phyloP scores from a whole-genome alignment of 1,140 invertebrate genomes.

The Limonius californicus region DNA sequence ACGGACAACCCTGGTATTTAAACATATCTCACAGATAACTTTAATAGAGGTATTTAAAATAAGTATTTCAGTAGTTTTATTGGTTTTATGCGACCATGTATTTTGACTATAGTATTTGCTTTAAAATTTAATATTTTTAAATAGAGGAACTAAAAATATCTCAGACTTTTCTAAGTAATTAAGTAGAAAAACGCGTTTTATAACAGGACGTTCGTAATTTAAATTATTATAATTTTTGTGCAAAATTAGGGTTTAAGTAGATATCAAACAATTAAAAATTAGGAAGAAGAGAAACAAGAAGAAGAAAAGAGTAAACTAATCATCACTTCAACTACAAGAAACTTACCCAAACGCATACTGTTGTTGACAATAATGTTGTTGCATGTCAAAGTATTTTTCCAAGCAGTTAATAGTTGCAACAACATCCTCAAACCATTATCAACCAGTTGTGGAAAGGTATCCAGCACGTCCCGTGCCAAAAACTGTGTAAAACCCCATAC shows the following conservation, averaged over 20 bases:
- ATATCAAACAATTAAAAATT: not conserved
- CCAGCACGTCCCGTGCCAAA: slow-evolving; percentile 86
- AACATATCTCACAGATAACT: too few species aligned
- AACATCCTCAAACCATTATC: slow-evolving; percentile 94
- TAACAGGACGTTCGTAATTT: not conserved
- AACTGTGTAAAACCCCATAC: slow-evolving; percentile 94
- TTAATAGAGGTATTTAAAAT: too few species aligned
- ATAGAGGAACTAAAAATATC: too few species aligned
- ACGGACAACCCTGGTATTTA: too few species aligned
- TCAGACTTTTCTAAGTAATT: too few species aligned
- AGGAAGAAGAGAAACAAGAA: too few species aligned
- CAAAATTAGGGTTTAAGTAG: not conserved
- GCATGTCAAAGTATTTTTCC: slow-evolving; percentile 74
- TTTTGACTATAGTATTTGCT: too few species aligned
- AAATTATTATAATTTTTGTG: not conserved
- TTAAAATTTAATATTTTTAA: too few species aligned
- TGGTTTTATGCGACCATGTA: too few species aligned
- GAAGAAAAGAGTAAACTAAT: too few species aligned
- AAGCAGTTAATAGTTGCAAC: slow-evolving; percentile 85
- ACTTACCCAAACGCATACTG: slow-evolving; percentile 22
- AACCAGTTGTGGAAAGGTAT: slow-evolving; percentile 77
- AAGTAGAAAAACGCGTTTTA: not conserved
- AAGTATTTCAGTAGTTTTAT: too few species aligned
- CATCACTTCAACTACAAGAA: not conserved
- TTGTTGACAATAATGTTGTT: slow-evolving; percentile 12